Base-by-base conservation (phyloP, 2,888 invertebrate genomes). In the Metellina segmentata region DNA sequence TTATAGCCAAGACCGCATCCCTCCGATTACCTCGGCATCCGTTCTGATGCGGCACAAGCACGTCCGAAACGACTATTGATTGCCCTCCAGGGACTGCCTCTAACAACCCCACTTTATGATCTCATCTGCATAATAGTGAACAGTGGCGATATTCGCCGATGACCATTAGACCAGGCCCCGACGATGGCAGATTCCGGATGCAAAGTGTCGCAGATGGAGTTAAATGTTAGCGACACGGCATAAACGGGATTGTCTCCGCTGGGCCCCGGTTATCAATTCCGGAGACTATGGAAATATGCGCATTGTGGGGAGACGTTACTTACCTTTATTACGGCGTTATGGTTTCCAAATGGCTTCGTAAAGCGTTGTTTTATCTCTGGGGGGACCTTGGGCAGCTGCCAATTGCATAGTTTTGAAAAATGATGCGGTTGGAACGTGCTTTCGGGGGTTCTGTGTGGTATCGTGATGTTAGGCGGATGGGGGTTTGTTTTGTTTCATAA, bases 131-230 rank as follows among this genome's bases (percentile, higher is more conserved):
- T 88, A 88, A 88, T 81, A 88, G 74, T 48, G 81, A 72, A 71
- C 52, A 78, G 52, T 72, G 79, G 79, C 16, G 75, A 77, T 77
- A 71, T 71, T 34, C 86, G 69, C 71, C 72, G 20, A 81, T 88
- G 88, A 88, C 81, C 87, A 61, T 71, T 81, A 74, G 72, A 74
- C 72, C 53, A 52, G 19, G 20, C 34, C 49, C 61, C 74, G 51
- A 51, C 53, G 61, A 48, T 16, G 52, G 71, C 87, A 81, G 34
- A 53, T 61, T 61, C 79, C 49, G 72, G 72, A 81, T 53, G 81
- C 74, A 49, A 34, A 87, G 86, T 79, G 86, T 79, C 81, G 81
- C 88, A 88, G 88, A 81, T 81, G 88, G 88, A 88, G 81, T 81
- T 88, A 88, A 81, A 88, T 81, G 88, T 72, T 81, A 74, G 53